Conservation (phyloP, 37 sponge, comb jelly and placozoan genomes). For the Cladorhizidae sp. region DNA sequence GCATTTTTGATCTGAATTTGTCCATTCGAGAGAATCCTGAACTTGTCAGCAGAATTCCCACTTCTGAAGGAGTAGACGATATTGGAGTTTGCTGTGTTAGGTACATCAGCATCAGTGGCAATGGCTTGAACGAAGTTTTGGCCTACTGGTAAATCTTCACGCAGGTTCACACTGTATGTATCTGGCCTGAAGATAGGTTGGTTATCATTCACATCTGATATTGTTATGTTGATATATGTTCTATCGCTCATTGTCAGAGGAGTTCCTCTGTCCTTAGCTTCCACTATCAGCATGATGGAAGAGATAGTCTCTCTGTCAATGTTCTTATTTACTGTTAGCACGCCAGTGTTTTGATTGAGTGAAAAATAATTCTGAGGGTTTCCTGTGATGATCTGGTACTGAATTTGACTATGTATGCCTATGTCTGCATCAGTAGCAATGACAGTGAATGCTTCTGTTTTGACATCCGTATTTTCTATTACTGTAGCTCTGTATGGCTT, state of each 20-base stretch:
- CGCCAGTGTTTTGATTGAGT: slow-evolving; percentile 13
- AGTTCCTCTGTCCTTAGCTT: slow-evolving; percentile 36
- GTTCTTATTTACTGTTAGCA: slow-evolving; percentile 19
- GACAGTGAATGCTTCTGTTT: slow-evolving; percentile 9
- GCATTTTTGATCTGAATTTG: background rate
- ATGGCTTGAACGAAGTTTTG: slow-evolving; percentile 8
- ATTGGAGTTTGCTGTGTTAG: slow-evolving; percentile 39
- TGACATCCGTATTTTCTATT: slow-evolving; percentile 9
- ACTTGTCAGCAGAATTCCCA: background rate
- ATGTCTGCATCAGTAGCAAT: slow-evolving; percentile 48
- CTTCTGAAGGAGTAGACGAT: slow-evolving; percentile 20
- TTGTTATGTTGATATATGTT: slow-evolving; percentile 29
- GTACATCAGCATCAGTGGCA: slow-evolving; percentile 56
- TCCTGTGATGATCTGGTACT: slow-evolving; percentile 33
- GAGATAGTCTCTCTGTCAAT: slow-evolving; percentile 40
- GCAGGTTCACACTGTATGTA: slow-evolving; percentile 16
- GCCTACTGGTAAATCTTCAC: slow-evolving; percentile 21
- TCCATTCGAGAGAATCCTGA: background rate
- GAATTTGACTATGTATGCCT: slow-evolving; percentile 38
- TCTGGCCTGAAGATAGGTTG: slow-evolving; percentile 50
- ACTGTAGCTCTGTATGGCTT: slow-evolving; percentile 8
- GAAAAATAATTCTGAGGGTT: slow-evolving; percentile 17
- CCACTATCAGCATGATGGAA: slow-evolving; percentile 4
- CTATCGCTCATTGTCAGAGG: background rate
- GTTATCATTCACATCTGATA: slow-evolving; percentile 83